Evolutionary conservation across 2,888 invertebrate genomes (phyloP).

Genomic region (Lasioglossum morio): DNA sequence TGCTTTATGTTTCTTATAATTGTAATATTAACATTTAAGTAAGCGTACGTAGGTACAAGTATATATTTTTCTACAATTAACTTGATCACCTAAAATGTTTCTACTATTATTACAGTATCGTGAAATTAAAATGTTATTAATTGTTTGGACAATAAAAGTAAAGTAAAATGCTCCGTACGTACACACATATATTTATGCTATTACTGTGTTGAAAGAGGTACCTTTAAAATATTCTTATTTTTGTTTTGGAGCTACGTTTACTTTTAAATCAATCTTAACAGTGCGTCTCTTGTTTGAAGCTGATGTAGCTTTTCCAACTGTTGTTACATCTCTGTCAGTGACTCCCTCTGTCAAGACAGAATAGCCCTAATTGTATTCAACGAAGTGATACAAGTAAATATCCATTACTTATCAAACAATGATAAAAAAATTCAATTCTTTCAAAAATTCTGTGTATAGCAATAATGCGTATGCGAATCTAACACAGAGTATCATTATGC

Average conservation of each 20-base stretch:
- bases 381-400: slow-evolving; percentile 74
- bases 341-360: slow-evolving; percentile 83
- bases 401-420: slow-evolving; percentile 15
- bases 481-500: not conserved
- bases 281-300: slow-evolving; percentile 82
- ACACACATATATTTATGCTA: slow-evolving; percentile 68
- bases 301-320: slow-evolving; percentile 75
- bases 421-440: not conserved
- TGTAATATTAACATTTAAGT: slow-evolving; percentile 66
- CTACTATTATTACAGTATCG: not conserved
- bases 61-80: slow-evolving; percentile 5
- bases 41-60: slow-evolving; percentile 60
- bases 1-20: slow-evolving; percentile 76
- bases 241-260: slow-evolving; percentile 83
- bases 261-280: slow-evolving; percentile 83
- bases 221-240: slow-evolving; percentile 79
- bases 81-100: not conserved
- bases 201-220: slow-evolving; percentile 82
- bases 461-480: not conserved
- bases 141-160: not conserved
- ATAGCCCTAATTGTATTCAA: slow-evolving; percentile 64
- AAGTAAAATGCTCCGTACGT: not conserved
- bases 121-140: not conserved
- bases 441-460: not conserved
- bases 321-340: slow-evolving; percentile 76